These are phyloP conservation scores for Anthonomus grandis DNA, from an alignment of 1,140 invertebrate species.

Conservation along the genomic window DNA sequence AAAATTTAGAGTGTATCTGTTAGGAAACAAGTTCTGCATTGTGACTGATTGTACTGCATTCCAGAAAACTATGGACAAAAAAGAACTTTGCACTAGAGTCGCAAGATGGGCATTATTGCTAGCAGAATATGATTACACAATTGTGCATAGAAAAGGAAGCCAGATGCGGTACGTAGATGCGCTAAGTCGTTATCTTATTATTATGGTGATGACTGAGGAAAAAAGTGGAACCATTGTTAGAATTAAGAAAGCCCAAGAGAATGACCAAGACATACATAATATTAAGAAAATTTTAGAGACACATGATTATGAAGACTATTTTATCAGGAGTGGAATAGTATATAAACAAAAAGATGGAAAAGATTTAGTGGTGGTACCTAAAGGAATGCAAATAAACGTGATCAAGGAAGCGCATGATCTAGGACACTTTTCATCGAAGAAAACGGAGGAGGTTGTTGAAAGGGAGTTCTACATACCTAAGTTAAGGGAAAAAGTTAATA, in stretches of 20 bases:
- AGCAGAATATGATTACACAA: conserved; percentile 42
- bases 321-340: conserved; percentile 28
- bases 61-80: conserved; percentile 35
- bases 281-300: conserved; percentile 30
- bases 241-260: conserved; percentile 24
- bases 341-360: conserved; percentile 26
- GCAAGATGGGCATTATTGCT: conserved; percentile 44
- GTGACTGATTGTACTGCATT: conserved; percentile 47
- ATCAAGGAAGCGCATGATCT: conserved; percentile 30
- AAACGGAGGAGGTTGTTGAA: conserved; percentile 44
- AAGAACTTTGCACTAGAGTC: conserved; percentile 37
- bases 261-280: conserved; percentile 24
- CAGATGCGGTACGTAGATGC: conserved; percentile 50
- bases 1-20: conserved; percentile 52
- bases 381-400: conserved; percentile 28
- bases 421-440: conserved; percentile 36
- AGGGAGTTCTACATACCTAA: conserved; percentile 47
- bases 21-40: conserved; percentile 51
- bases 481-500: conserved; percentile 40
- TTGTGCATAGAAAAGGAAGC: conserved; percentile 42
- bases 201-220: conserved; percentile 24
- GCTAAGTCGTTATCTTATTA: conserved; percentile 44
- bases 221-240: conserved; percentile 12
- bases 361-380: conserved; percentile 27
- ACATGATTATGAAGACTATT: conserved; percentile 32